Evolutionary conservation across 2,888 invertebrate genomes (phyloP), one percentile per base, ranked within the genome.

Genomic region (Pterostichus niger): DNA sequence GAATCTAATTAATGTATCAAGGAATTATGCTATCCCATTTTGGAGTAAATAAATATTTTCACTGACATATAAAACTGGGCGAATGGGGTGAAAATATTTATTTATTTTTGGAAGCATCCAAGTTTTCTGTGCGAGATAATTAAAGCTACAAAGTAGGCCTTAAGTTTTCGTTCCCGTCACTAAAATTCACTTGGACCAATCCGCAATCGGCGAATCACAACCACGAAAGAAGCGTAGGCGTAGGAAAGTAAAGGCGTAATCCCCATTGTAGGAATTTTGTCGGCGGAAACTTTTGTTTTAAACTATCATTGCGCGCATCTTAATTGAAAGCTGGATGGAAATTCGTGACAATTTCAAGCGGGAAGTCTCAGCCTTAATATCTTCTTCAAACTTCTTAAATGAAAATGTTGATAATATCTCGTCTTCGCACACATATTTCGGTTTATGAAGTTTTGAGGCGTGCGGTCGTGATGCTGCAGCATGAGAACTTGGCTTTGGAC

Each of bases 261-360:
- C 64, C 64, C 64, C 64, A 75, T 75, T 52, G 75, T 75, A 31
- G 40, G 75, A 75, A 75, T 52, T 75, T 82, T 15, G 31, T 9
- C 75, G 33, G 33, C 17, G 71, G 33, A 75, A 82, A 82, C 82
- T 75, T 82, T 82, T 82, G 82, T 82, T 82, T 75, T 59, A 82
- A 82, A 82, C 82, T 82, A 82, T 82, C 82, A 82, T 82, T 82
- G 73, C 56, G 73, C 82, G 75, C 82, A 82, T 82, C 82, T 82
- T 82, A 82, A 82, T 82, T 82, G 82, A 82, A 82, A 82, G 59
- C 52, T 46, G 75, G 75, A 59, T 59, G 82, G 49, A 82, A 75
- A 82, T 82, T 82, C 82, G 82, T 82, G 82, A 82, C 82, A 82
- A 82, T 82, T 82, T 75, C 40, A 81, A 46, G 73, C 73, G 56